Evolutionary conservation across 2,113 vertebrate species (phyloP), one percentile per base, ranked within the genome.

Genomic region (Gadus macrocephalus): DNA sequence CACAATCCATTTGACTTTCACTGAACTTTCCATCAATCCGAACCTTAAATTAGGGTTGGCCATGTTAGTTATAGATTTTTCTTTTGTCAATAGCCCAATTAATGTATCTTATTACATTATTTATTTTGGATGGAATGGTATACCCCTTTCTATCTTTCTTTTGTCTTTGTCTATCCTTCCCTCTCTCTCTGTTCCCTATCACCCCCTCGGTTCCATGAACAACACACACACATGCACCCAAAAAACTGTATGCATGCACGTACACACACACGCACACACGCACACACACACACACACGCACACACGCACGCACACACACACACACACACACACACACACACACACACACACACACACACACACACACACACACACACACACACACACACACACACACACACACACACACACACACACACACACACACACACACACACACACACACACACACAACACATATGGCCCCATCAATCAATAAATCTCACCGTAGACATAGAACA

Each of bases 401-500:
- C 20, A 67, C 65, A 73, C 55, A 56, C 55, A 56, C 55, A 56
- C 55, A 56, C 55, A 56, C 55, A 56, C 55, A 56, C 55, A 49
- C 31, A 58, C 60, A 5, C 53, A n/a, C 58, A 55, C 12, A 55
- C 16, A n/a, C 58, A 55, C 12, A 55, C 16, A 71, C 63, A 69
- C 31, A 69, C 15, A 69, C 16, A 53, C 15, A 15, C 2, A 64
- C 58, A 3, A 56, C 58, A 65, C 28, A n/a, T 6, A 42, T 14
- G 22, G n/a, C 27, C 35, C 67, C 42, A 69, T 15, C 25, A 5
- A 22, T 60, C 22, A 42, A 59, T 28, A 15, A 15, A 27, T 83
- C 95, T 2, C 92, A 98, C 97, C 97, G 55, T 99, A 99, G 55
- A 99, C 92, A 60, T 99, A 99, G 87, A 99, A 99, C 56, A 98